Percentiles rank a stretch among this genome's conserved stretches.
These are phyloP conservation scores for Stomorhina lunata DNA, from an alignment of 2,888 invertebrate genomes.

Conservation along the genomic window DNA sequence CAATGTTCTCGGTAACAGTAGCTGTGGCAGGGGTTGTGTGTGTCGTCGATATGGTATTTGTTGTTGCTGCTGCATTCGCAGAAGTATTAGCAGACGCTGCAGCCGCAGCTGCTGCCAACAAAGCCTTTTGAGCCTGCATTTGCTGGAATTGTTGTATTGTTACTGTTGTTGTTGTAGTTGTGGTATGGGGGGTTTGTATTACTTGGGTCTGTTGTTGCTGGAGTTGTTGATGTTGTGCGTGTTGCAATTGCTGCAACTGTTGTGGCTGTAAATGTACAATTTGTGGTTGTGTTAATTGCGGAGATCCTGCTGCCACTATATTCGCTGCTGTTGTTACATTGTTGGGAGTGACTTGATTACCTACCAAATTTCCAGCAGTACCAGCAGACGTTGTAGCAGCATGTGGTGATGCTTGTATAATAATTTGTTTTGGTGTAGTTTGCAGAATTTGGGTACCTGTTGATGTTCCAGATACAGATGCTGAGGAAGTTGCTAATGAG, in stretches of 20 bases:
- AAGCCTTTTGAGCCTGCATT: slow-evolving; percentile 74
- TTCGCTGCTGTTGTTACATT: slow-evolving; percentile 43
- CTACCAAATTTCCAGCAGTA: slow-evolving; percentile 18
- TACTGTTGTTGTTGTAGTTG: slow-evolving; percentile 74
- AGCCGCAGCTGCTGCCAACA: slow-evolving; percentile 66
- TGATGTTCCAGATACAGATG: slow-evolving; percentile 52
- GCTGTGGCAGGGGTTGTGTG: slow-evolving; percentile 66
- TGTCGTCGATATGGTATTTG: slow-evolving; percentile 67
- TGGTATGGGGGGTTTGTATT: slow-evolving; percentile 53
- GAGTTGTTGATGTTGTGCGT: slow-evolving; percentile 63
- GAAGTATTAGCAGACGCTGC: slow-evolving; percentile 63
- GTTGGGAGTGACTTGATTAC: slow-evolving; percentile 45
- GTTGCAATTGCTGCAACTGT: slow-evolving; percentile 67
- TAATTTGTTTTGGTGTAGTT: slow-evolving; percentile 74
- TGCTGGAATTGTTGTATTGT: slow-evolving; percentile 78
- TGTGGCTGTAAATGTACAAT: slow-evolving; percentile 68
- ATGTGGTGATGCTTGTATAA: slow-evolving; percentile 69
- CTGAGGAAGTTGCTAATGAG: slow-evolving; percentile 42
- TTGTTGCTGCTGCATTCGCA: slow-evolving; percentile 59
- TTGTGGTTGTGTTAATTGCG: slow-evolving; percentile 67
- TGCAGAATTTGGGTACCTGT: no score
- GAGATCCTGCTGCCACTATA: slow-evolving; percentile 51
- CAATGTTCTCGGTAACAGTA: slow-evolving; percentile 75
- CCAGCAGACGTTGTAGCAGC: slow-evolving; percentile 30
- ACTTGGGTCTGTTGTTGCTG: slow-evolving; percentile 63